phyloP scores from a whole-genome alignment of 1,140 invertebrate genomes.

The Cardiocondyla obscurior region DNA sequence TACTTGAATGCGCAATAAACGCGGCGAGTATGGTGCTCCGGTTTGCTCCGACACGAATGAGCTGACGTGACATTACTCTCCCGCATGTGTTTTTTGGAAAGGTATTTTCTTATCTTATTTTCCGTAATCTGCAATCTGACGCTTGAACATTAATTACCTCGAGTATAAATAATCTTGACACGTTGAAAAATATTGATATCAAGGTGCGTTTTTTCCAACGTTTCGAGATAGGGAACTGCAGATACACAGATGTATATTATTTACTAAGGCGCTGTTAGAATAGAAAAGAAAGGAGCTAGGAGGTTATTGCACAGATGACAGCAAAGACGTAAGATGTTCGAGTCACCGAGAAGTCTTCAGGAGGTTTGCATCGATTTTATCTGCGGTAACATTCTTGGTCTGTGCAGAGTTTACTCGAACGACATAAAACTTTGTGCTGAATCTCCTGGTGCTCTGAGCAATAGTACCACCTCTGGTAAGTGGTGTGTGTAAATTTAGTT shows the following conservation, averaged over 20 bases:
- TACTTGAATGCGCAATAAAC: neutral
- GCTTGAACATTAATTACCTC: neutral
- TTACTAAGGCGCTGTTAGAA: neutral
- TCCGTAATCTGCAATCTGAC: neutral
- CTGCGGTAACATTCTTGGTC: slow-evolving; percentile 87
- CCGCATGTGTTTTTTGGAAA: neutral
- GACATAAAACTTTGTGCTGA: slow-evolving; percentile 66
- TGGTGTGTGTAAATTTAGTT: neutral
- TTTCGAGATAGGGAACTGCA: neutral
- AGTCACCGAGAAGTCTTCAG: slow-evolving; percentile 87
- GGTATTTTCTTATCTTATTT: neutral
- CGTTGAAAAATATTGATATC: neutral
- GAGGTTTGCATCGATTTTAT: slow-evolving; percentile 89
- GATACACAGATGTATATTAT: neutral
- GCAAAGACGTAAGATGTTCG: slow-evolving; percentile 84
- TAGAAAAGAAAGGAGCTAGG: neutral
- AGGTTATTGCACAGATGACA: slow-evolving; percentile 37
- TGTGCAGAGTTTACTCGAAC: slow-evolving; percentile 84
- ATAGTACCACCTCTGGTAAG: neutral
- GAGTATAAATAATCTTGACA: no score
- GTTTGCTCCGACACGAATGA: neutral
- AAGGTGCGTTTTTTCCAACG: neutral
- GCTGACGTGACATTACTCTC: neutral
- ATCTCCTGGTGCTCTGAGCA: slow-evolving; percentile 23
- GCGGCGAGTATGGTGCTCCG: neutral